Evolutionary conservation across 2,113 vertebrate species (phyloP).

Genomic region (Ophthalmolycus amberensis): DNA sequence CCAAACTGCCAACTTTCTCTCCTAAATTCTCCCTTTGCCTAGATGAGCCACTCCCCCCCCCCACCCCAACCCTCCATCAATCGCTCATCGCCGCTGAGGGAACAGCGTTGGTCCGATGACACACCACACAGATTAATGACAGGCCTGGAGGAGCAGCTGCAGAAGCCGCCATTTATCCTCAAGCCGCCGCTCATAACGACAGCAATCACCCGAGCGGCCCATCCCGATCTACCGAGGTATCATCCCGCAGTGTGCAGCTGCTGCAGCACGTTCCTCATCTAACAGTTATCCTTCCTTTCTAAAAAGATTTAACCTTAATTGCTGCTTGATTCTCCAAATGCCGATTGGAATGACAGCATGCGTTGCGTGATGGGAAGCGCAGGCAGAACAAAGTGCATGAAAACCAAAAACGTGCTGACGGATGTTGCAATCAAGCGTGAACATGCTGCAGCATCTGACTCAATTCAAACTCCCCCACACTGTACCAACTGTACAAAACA

Average conservation of each 20-base stretch:
- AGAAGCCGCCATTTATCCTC: constrained; percentile 50
- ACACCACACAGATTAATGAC: constrained; percentile 77
- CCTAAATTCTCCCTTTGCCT: not conserved
- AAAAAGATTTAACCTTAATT: not conserved
- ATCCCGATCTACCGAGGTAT: constrained; percentile 3
- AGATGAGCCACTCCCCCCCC: constrained; percentile 36
- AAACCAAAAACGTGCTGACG: constrained; percentile 9
- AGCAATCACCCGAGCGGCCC: constrained; percentile 20
- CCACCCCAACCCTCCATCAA: constrained; percentile 39
- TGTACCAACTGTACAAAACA: not conserved
- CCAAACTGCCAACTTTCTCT: constrained; percentile 48
- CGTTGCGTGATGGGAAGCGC: constrained; percentile 1
- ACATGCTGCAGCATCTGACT: constrained; percentile 39
- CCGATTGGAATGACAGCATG: constrained; percentile 8
- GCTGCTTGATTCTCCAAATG: not conserved
- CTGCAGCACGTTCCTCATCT: not conserved
- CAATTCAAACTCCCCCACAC: not conserved
- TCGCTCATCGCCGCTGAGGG: constrained; percentile 52
- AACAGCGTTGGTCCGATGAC: constrained; percentile 72
- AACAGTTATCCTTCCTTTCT: not conserved
- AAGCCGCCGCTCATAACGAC: constrained; percentile 17
- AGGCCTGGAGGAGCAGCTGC: constrained; percentile 76
- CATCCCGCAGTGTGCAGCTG: constrained; percentile 18
- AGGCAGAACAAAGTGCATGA: not conserved
- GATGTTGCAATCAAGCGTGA: constrained; percentile 8